Evolutionary conservation across 2,888 invertebrate genomes (phyloP).

Genomic region (Chrysomela aeneicollis): DNA sequence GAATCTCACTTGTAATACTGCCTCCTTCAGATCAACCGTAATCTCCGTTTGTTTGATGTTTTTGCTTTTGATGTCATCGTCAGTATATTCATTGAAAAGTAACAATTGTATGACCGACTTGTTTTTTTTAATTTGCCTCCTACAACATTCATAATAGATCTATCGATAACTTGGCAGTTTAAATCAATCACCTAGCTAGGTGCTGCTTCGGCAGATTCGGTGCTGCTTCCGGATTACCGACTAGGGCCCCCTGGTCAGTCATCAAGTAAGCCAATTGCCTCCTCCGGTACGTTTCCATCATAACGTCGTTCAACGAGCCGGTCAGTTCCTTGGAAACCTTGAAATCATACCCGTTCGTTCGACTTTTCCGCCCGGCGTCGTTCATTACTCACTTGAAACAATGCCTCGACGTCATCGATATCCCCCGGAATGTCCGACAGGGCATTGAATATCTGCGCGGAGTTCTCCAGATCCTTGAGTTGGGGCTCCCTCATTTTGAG

Average conservation of each 20-base stretch:
- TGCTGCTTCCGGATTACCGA: conserved; percentile 88
- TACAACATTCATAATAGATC: conserved; percentile 53
- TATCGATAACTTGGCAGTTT: too few species aligned
- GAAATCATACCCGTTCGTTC: too few species aligned
- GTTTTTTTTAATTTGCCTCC: conserved; percentile 87
- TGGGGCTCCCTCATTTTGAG: conserved; percentile 86
- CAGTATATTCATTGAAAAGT: conserved; percentile 81
- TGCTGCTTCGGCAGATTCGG: conserved; percentile 95
- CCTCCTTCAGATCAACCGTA: conserved; percentile 95
- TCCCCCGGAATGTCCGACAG: conserved; percentile 95
- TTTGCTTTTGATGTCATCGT: conserved; percentile 90
- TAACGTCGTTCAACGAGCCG: conserved; percentile 82
- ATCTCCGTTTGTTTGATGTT: conserved; percentile 98
- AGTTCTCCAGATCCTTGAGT: conserved; percentile 87
- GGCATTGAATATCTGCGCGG: conserved; percentile 97
- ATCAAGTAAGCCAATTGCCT: conserved; percentile 94
- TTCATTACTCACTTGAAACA: conserved; percentile 72
- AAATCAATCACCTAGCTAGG: conserved; percentile 71
- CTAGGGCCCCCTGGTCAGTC: conserved; percentile 94
- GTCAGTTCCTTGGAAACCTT: conserved; percentile 77
- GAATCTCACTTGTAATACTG: conserved; percentile 81
- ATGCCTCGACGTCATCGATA: conserved; percentile 88
- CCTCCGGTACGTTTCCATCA: conserved; percentile 88
- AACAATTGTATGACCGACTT: conserved; percentile 91
- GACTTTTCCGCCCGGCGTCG: neutral